Conservation (phyloP, 2,113 vertebrate species). For the Atractosteus spatula region DNA sequence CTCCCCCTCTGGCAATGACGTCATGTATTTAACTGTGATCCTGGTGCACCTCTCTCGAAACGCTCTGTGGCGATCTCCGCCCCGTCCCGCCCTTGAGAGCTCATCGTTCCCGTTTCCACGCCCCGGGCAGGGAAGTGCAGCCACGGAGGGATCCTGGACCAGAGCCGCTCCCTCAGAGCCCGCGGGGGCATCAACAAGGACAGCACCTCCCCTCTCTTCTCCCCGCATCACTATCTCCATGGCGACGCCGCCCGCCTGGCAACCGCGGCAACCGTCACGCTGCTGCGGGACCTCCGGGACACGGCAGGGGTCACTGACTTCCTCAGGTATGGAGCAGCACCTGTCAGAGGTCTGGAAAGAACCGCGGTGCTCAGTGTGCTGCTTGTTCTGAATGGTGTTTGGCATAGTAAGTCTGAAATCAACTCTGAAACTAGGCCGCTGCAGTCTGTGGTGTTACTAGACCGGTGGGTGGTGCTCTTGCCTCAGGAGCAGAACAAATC, state of each 20-base stretch:
- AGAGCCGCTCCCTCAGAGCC: constrained; percentile 60
- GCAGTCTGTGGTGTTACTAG: no score
- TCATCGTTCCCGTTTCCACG: background rate
- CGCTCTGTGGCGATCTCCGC: background rate
- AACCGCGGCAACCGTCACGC: constrained; percentile 64
- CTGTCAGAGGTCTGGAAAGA: no score
- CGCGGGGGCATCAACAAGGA: constrained; percentile 85
- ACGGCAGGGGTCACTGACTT: constrained; percentile 63
- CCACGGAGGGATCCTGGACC: constrained; percentile 78
- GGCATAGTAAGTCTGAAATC: no score
- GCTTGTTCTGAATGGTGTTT: no score
- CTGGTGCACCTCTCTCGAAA: no score
- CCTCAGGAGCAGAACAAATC: no score
- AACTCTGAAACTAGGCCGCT: no score
- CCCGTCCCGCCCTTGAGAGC: background rate
- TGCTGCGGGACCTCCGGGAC: constrained; percentile 66
- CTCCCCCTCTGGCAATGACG: no score
- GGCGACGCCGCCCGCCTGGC: constrained; percentile 68
- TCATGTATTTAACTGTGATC: no score
- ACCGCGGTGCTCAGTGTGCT: no score
- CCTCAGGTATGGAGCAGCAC: constrained; percentile 56
- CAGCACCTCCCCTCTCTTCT: constrained; percentile 73
- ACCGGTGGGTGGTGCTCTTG: no score
- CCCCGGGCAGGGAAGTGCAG: constrained; percentile 76
- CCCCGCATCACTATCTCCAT: constrained; percentile 77